phyloP scores from a whole-genome alignment of 2,113 vertebrate genomes.

The Syngnathus scovelli region DNA sequence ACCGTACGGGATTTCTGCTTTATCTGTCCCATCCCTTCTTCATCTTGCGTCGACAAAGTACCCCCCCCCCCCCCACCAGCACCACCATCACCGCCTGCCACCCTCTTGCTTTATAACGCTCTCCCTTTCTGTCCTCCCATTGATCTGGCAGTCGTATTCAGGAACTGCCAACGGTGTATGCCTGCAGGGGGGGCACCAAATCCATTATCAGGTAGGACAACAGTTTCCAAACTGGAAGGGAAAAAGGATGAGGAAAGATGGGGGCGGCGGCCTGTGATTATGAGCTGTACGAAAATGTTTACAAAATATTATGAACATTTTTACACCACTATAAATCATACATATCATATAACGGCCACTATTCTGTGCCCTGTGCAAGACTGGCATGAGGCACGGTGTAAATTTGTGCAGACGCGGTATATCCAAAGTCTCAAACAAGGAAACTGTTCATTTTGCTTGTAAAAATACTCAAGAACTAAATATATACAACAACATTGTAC shows the following conservation, averaged over 20 bases:
- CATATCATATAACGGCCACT: too few species aligned
- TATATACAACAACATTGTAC: not conserved
- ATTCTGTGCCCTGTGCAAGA: too few species aligned
- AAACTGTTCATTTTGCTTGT: not conserved
- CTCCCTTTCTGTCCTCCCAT: constrained; percentile 60
- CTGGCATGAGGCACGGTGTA: too few species aligned
- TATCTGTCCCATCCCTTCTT: constrained; percentile 60
- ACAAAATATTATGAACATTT: not conserved
- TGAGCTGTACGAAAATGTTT: constrained; percentile 1
- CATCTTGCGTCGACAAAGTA: constrained; percentile 37
- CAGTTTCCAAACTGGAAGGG: constrained; percentile 62
- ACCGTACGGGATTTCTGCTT: constrained; percentile 65
- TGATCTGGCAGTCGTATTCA: constrained; percentile 72
- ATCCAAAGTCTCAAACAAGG: too few species aligned
- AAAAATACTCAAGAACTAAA: not conserved
- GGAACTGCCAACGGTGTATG: constrained; percentile 74
- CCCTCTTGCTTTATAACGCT: constrained; percentile 25
- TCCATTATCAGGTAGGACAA: constrained; percentile 80
- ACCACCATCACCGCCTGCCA: constrained; percentile 13
- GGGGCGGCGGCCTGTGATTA: constrained; percentile 38
- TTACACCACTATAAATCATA: not conserved
- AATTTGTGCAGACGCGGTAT: too few species aligned
- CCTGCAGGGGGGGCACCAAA: constrained; percentile 74
- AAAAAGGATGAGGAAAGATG: constrained; percentile 28
- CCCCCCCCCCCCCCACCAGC: not conserved